These are phyloP conservation scores for Stigmatopora nigra DNA, from an alignment of 2,113 vertebrate species.

Conservation along the genomic window DNA sequence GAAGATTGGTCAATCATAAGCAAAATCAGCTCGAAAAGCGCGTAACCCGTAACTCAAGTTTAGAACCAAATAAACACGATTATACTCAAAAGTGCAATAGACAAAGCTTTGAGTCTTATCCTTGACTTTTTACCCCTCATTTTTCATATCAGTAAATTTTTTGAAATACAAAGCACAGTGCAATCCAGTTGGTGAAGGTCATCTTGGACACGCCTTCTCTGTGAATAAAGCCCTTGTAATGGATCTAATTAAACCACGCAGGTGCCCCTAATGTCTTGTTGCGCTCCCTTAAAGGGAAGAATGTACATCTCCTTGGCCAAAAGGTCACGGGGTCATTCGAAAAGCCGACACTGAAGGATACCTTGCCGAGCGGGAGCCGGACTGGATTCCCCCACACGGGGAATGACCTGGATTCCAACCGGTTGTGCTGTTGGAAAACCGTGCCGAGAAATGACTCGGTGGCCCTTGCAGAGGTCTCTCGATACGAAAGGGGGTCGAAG, in stretches of 20 bases:
- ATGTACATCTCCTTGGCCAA: slow-evolving; percentile 27
- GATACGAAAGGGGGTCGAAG: slow-evolving; percentile 1
- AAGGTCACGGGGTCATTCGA: slow-evolving; percentile 30
- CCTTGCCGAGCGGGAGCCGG: slow-evolving; percentile 20
- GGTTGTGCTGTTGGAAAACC: slow-evolving; percentile 15
- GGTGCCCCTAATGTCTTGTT: not conserved
- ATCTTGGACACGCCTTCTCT: too few relatives aligned
- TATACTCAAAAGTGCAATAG: too few relatives aligned
- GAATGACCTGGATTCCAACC: slow-evolving; percentile 51
- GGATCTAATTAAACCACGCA: not conserved
- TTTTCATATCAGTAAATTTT: too few relatives aligned
- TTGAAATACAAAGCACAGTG: too few relatives aligned
- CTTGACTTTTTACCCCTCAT: too few relatives aligned
- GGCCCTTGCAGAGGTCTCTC: slow-evolving; percentile 4
- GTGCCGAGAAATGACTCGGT: slow-evolving; percentile 17
- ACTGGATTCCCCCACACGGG: slow-evolving; percentile 30
- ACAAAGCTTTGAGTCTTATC: too few relatives aligned
- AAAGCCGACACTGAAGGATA: slow-evolving; percentile 42
- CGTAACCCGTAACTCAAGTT: too few relatives aligned
- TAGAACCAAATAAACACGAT: too few relatives aligned
- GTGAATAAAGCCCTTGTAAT: not conserved
- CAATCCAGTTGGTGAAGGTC: not conserved
- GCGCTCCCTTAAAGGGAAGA: not conserved
- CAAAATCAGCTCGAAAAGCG: too few relatives aligned
- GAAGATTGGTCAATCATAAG: not conserved